A percentile compares a stretch with the other conserved stretches of the same genome.
Evolutionary conservation across 2,797 vertebrate species (phyloP).

Genomic region (Phoeniculus purpureus): DNA sequence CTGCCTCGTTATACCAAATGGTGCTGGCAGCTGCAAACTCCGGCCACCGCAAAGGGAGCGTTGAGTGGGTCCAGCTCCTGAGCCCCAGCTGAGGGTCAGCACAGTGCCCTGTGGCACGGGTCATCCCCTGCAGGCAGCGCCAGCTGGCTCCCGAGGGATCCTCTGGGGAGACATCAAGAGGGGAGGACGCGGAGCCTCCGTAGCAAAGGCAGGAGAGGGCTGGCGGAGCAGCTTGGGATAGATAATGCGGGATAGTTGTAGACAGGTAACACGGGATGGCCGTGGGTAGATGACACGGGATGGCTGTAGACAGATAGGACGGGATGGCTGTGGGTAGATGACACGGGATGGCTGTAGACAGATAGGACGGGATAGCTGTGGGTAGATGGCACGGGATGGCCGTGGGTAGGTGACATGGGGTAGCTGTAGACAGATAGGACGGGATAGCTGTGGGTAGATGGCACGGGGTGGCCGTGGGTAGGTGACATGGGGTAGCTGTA

Average conservation of each 20-base stretch:
- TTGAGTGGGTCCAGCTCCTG: not conserved
- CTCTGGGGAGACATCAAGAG: not conserved
- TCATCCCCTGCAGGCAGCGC: not conserved
- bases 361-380: not conserved
- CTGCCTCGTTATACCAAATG: slow-evolving; percentile 68
- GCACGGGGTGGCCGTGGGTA: fast-evolving
- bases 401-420: too few species aligned
- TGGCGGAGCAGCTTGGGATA: not conserved
- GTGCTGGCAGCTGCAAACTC: not conserved
- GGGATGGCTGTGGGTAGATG: not conserved
- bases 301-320: too few species aligned
- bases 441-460: not conserved
- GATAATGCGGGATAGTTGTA: not conserved
- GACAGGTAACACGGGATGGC: fast-evolving
- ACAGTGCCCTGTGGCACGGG: fast-evolving
- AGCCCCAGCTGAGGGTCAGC: not conserved
- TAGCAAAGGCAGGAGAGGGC: not conserved
- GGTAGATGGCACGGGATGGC: fast-evolving
- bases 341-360: fast-evolving
- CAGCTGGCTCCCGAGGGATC: not conserved
- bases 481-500: fast-evolving
- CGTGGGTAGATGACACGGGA: too few species aligned
- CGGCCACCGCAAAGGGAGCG: not conserved
- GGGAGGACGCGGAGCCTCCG: not conserved
- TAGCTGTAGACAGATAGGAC: too few species aligned